Base-by-base conservation (phyloP, 2,797 vertebrate species). In the Anisognathus igniventris region DNA sequence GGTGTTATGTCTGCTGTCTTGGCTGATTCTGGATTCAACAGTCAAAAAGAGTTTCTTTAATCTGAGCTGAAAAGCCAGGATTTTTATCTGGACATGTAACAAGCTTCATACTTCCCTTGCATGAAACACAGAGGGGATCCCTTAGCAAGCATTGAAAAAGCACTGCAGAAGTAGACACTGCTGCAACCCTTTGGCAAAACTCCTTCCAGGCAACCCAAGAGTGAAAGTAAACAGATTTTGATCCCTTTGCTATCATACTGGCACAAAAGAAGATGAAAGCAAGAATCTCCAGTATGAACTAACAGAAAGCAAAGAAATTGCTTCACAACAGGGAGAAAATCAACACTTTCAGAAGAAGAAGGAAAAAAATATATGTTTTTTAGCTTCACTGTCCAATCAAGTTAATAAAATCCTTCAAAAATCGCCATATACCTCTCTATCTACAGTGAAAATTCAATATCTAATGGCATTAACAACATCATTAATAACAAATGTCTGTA, bases 401-500 rank as follows among this genome's bases (percentile, higher is more conserved):
- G 73, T 94, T 96, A 94, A 77, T 91, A 90, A 97, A 96, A 97
- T 86, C 81, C 68, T 92, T 91, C 45, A 81, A 95, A 94, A 97
- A 95, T 96, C 92, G 65, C 64, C 90, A 56, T 89, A 80, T 85
- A 96, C 94, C 89, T 92, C 62, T 90, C 76, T 95, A 95, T 96
- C 95, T 93, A 83, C 92, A 96, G 91, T 48, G 86, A 98, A 96
- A 97, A 97, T 97, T 97, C 97, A 97, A 88, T 98, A 98, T 97
- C 97, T 97, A 76, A 94, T 95, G 93, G 95, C 95, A 98, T 98
- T 98, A 98, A 97, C 97, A 98, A 97, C 95, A 98, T 97, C 97
- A 97, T 98, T 98, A 98, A 98, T 98, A 97, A 98, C 95, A 98
- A 98, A 98, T 96, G 96, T 97, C 97, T 97, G 92, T 97, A 97